Evolutionary conservation across 2,797 vertebrate species (phyloP), one percentile per base, ranked within the genome.

Genomic region (Sandelia bainsii): DNA sequence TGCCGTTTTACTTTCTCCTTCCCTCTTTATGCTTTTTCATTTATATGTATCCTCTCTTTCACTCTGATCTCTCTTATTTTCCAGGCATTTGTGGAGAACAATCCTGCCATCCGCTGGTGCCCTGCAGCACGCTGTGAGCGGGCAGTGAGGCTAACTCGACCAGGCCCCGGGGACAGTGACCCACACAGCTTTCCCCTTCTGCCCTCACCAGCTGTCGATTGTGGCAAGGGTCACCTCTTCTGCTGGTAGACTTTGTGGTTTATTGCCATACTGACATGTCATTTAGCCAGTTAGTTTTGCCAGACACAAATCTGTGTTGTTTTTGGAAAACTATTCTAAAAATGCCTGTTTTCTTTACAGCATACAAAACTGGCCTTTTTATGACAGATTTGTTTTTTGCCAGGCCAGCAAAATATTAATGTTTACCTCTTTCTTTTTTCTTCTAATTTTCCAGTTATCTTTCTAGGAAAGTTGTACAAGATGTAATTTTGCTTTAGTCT

Each of bases 81-180:
- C 4, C 80, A 99, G 98, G 98, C 98, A 16, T 99, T 99, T 91
- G 98, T 99, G 84, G 98, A 99, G 93, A 99, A 99, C 94, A 99
- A 99, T 93, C 97, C 98, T 62, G 96, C 96, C 73, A 99, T 99
- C 93, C 96, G 97, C 85, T 99, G 98, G 98, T 99, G 98, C 89
- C 98, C 98, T 25, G 97, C 96, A 56, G 94, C 97, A 1, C 96
- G 96, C 62, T 99, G 98, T 88, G 98, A 99, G 91, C 94, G 98
- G 84, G 98, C 98, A 0, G 98, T 99, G 81, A 95, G 97, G 50
- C 94, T 99, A 50, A 96, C 96, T 66, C 94, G 96, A 59, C 97
- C 97, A 44, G 96, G 97, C 32, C 95, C 96, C 0, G 95, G 94
- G 84, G 95, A 96, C 74, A 96, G 94, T 19, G 97, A 98, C 87